Conservation (phyloP, 1,140 invertebrate species). For the Trachymyrmex septentrionalis region DNA sequence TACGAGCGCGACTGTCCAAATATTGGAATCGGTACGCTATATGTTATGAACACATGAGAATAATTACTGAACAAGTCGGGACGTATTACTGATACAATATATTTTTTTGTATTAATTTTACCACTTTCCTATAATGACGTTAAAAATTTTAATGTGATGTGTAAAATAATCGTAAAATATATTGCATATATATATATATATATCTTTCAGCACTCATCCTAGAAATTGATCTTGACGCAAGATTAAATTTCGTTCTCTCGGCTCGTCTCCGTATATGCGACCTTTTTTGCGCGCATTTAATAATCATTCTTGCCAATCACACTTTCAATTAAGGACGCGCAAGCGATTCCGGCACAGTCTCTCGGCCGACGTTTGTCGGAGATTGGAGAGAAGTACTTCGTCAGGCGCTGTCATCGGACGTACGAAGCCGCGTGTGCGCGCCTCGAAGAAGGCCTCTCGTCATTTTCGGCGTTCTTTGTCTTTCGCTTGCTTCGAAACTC, state of each 20-base stretch:
- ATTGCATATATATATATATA: too few relatives aligned
- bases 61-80: neutral
- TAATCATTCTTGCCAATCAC: slow-evolving; percentile 64
- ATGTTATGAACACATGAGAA: neutral
- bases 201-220: neutral
- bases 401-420: slow-evolving; percentile 65
- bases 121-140: neutral
- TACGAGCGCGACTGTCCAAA: neutral
- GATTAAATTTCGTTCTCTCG: slow-evolving; percentile 35
- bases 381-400: slow-evolving; percentile 61
- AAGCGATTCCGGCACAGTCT: slow-evolving; percentile 10
- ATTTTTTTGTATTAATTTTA: slow-evolving; percentile 20
- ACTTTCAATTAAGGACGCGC: slow-evolving; percentile 62
- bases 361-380: slow-evolving; percentile 30
- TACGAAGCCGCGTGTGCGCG: neutral
- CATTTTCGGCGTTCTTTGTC: slow-evolving; percentile 70
- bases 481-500: slow-evolving; percentile 16
- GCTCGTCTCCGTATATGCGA: neutral
- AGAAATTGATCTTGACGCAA: neutral
- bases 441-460: slow-evolving; percentile 34
- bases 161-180: too few relatives aligned
- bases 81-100: neutral
- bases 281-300: slow-evolving; percentile 53
- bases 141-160: neutral
- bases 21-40: neutral